Base-by-base conservation (phyloP, 2,888 invertebrate species). In the Tenthredo mesomela region DNA sequence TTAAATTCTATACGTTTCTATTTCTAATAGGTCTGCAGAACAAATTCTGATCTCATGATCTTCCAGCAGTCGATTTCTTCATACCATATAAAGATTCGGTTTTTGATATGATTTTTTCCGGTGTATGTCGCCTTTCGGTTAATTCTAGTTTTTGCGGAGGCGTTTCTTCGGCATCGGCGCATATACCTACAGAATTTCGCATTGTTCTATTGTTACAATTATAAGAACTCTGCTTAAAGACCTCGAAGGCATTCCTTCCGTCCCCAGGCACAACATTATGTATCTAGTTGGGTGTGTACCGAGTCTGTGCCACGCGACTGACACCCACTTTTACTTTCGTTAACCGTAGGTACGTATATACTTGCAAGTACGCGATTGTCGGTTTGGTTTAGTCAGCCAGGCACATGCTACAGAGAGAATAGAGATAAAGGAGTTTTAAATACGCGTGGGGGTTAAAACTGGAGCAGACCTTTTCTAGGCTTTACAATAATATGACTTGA, bases 251-350 rank as follows among this genome's bases (percentile, higher is more conserved):
- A 78, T 78, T 78, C 78, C 33, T 18, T 47, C 47, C 18, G 33
- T 67, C 67, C 67, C 29, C 12, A 61, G 61, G 61, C 21, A 15
- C 18, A 29, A 15, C 18, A 29, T 29, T 25, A 37, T 37, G 12
- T 25, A 67, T 25, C 5, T 33, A 7, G 47, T 58, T 78, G 78
- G 78, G 78, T 43, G 75, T 75, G 75, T 75, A n/a, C 70, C 1
- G 7, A 25, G 15, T 47, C 15, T 50, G 61, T 12, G 61, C 61
- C 61, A 61, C 61, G 61, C 61, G 61, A 61, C 61, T 61, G 80
- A 58, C 80, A 61, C 80, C 80, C 58, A 80, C 80, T 80, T 80
- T 80, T 80, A 80, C 80, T 80, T 80, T 80, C 80, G 61, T 80
- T 50, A 80, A 80, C 50, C 80, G 61, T 21, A 50, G 5, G 7